Base-by-base conservation (phyloP, 2,113 vertebrate species). In the Balaeniceps rex region DNA sequence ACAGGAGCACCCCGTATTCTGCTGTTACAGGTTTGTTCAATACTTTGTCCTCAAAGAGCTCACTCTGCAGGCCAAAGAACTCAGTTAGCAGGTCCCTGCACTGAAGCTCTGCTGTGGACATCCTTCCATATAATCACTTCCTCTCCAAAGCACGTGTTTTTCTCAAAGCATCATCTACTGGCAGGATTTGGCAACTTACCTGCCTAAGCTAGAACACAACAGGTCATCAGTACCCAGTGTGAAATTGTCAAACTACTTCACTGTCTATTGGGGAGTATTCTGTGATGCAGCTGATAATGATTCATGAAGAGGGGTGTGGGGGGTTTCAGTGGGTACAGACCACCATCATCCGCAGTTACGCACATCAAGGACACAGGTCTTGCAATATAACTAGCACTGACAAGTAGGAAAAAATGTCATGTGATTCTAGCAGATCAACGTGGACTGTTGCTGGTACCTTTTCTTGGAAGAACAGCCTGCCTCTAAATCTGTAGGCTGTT, bases 51-150 rank as follows among this genome's bases (percentile, higher is more conserved):
- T 75, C 55, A 61, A 42, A 24, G 13, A 76, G 24, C 18, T 94
- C 51, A 26, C 44, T 77, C 52, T 78, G 31, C 46, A 83, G 71
- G 23, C 29, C 1, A 3, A 47, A 70, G 26, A 84, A 52, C 29
- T 61, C 54, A n/a, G 22, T 24, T 9, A 64, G 58, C 24, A 55
- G n/a, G 44, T 60, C 28, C 36, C 52, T n/a, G 66, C 58, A 29
- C 19, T 31, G 29, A 64, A 70, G 46, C 46, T 80, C 77, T 47
- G 29, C 42, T 44, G 18, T 47, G n/a, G 76, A 63, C 19, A 29
- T 40, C 0, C 0, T 49, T 63, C 28, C 5, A 2, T 42, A 42
- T 6, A 38, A 51, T 19, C 42, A 7, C 28, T 44, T 57, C 28
- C 65, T 40, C 63, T 58, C 24, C 34, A 25, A 64, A 65, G 51